Percentiles rank a stretch among this genome's conserved stretches.
phyloP scores from a whole-genome alignment of 2,888 invertebrate species.

The Eurytoma californica region DNA sequence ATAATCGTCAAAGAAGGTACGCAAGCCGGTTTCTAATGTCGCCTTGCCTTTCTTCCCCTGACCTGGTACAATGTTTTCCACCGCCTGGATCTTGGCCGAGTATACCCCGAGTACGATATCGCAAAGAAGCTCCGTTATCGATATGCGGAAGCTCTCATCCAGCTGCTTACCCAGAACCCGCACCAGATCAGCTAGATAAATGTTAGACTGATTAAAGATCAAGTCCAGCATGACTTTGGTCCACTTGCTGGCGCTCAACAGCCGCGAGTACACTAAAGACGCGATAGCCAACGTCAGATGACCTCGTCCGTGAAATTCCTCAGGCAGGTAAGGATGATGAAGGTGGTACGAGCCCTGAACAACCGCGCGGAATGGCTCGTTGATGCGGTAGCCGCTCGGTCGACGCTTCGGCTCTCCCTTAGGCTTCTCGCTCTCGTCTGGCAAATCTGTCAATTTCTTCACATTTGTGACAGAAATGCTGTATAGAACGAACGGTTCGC shows the following conservation, averaged over 20 bases:
- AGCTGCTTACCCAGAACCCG: slow-evolving; percentile 67
- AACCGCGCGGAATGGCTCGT: slow-evolving; percentile 65
- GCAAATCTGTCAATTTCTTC: slow-evolving; percentile 53
- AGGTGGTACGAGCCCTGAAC: slow-evolving; percentile 69
- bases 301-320: slow-evolving; percentile 63
- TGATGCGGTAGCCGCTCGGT: slow-evolving; percentile 66
- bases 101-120: slow-evolving; percentile 71
- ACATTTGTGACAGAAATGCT: slow-evolving; percentile 60
- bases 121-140: slow-evolving; percentile 65
- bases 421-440: slow-evolving; percentile 54
- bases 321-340: slow-evolving; percentile 62
- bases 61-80: slow-evolving; percentile 67
- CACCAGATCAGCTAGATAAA: slow-evolving; percentile 68
- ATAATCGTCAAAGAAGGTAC: slow-evolving; percentile 64
- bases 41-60: slow-evolving; percentile 63
- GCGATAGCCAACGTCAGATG: slow-evolving; percentile 67
- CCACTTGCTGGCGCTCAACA: slow-evolving; percentile 69
- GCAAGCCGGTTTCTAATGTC: slow-evolving; percentile 62
- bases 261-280: slow-evolving; percentile 67
- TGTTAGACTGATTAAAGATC: slow-evolving; percentile 71
- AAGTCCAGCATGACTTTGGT: slow-evolving; percentile 66
- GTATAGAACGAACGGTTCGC: slow-evolving; percentile 68
- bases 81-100: slow-evolving; percentile 67
- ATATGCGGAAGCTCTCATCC: slow-evolving; percentile 64
- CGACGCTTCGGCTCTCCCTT: slow-evolving; percentile 59